Base-by-base conservation (phyloP, 1,140 invertebrate species). In the Patella vulgata region DNA sequence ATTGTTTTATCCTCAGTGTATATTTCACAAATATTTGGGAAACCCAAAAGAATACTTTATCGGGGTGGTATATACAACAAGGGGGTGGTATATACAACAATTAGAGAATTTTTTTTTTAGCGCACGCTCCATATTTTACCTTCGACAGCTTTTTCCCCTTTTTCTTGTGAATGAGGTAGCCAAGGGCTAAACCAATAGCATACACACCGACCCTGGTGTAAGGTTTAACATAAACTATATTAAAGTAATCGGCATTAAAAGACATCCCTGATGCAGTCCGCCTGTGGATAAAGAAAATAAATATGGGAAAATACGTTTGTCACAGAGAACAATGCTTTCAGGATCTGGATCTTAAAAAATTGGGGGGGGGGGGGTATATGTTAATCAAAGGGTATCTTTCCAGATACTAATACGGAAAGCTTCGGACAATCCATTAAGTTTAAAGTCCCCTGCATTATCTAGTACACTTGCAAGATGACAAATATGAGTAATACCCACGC, bases 161-260 rank as follows among this genome's bases (percentile, higher is more conserved):
- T 5, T 25, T 58, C 9, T 21, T 62, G 57, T 70, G 77, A 2
- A 87, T 55, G n/a, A 80, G n/a, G 58, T 85, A 87, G 12, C 84
- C 88, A 5, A 85, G 59, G 27, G 81, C 28, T 19, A 88, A 77
- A 1, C 87, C 87, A 47, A 88, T 68, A 28, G 87, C 76, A 62
- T 87, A 88, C 5, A 87, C 84, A n/a, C 82, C 81, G 23, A 87
- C 82, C 42, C 87, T 75, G 69, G 82, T 84, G 68, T 87, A 88
- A 11, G 88, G 87, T 51, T 85, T 86, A 0, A 96, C 94, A 64
- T 94, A 96, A 70, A 97, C 92, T 70, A 95, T 93, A 31, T 70
- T 68, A 53, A 63, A 74, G 44, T 74, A 74, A 17, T 59, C 57
- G 1, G 56, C 64, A 14, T 52, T n/a, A n/a, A n/a, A n/a, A n/a